Conservation (phyloP, 2,797 vertebrate genomes). For the Sebastes dallii region DNA sequence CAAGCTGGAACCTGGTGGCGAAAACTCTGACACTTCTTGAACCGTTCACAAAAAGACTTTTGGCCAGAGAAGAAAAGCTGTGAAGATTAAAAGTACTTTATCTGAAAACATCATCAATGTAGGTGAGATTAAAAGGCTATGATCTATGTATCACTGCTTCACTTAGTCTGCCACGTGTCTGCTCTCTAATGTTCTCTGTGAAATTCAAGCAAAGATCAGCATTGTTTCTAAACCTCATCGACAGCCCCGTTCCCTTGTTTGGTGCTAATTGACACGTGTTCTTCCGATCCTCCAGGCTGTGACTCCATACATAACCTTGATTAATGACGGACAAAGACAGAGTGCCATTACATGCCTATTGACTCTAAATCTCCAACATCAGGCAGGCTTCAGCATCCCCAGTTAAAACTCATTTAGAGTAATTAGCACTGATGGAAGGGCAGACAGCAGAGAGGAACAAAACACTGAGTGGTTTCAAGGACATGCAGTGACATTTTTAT, state of each 20-base stretch:
- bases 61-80: background rate
- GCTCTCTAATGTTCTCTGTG: background rate
- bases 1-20: background rate
- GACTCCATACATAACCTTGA: constrained; percentile 72
- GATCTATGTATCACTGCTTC: background rate
- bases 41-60: background rate
- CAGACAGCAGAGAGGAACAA: constrained; percentile 58
- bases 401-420: constrained; percentile 77
- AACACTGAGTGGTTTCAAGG: constrained; percentile 71
- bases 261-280: constrained; percentile 71
- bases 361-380: constrained; percentile 76
- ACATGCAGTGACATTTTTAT: constrained; percentile 61
- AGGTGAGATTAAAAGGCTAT: background rate
- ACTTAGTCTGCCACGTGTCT: background rate
- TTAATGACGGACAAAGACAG: constrained; percentile 75
- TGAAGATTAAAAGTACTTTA: background rate
- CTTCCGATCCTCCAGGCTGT: constrained; percentile 22
- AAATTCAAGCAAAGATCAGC: constrained; percentile 19
- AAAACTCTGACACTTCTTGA: background rate
- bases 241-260: constrained; percentile 24
- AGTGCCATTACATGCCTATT: constrained; percentile 77
- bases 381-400: constrained; percentile 72
- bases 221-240: constrained; percentile 29
- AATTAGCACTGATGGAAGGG: constrained; percentile 74
- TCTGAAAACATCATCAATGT: background rate